Evolutionary conservation across 1,140 invertebrate species (phyloP).

Genomic region (Pseudoatta argentina): DNA sequence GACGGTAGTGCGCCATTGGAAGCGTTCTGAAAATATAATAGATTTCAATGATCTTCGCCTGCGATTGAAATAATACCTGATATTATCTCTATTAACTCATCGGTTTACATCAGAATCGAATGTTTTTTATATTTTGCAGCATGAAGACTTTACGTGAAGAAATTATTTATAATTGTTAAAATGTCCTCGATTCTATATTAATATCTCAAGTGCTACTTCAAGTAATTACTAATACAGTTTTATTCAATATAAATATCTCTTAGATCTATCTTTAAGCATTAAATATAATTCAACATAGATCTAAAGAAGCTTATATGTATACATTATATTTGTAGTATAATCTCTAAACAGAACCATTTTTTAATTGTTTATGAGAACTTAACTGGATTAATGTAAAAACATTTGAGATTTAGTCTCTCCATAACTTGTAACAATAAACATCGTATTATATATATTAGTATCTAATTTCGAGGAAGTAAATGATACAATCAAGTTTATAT

Average conservation of each 20-base stretch:
- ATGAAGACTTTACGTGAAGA: not conserved
- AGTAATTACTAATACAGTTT: not conserved
- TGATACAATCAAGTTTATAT: not conserved
- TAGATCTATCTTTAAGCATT: not conserved
- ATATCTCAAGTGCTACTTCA: not conserved
- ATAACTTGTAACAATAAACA: not conserved
- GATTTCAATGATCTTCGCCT: not conserved
- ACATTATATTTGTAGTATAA: not conserved
- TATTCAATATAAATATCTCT: not conserved
- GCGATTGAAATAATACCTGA: not conserved
- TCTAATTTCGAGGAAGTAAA: slow-evolving; percentile 22
- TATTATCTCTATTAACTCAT: not conserved
- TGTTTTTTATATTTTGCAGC: not conserved
- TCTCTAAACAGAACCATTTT: not conserved
- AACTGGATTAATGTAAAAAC: not conserved
- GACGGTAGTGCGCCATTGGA: slow-evolving; percentile 88
- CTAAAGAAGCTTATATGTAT: not conserved
- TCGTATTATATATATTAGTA: not conserved
- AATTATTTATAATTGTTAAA: slow-evolving; percentile 10
- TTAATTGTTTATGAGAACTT: not conserved
- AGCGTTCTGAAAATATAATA: slow-evolving; percentile 85
- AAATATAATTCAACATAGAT: not conserved
- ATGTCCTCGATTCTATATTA: not conserved
- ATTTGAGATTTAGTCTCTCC: not conserved
- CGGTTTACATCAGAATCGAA: not conserved